Evolutionary conservation across 2,888 invertebrate species (phyloP).

Genomic region (Strigamia crassipes): DNA sequence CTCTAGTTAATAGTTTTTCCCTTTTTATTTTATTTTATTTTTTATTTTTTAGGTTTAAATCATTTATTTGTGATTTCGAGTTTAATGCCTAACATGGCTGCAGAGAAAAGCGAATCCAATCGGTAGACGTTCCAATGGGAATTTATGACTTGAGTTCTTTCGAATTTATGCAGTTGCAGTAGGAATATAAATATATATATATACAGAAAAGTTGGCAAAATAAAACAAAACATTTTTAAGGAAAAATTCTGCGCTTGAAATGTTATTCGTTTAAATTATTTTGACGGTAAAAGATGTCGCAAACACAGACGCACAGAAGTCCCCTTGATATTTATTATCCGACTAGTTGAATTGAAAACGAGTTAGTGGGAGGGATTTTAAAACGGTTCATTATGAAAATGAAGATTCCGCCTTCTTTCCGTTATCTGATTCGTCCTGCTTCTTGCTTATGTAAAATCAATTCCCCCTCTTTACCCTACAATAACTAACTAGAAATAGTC

Average conservation of each 20-base stretch:
- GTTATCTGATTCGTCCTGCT: conserved; percentile 27
- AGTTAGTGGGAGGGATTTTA: conserved; percentile 34
- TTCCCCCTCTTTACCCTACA: not conserved
- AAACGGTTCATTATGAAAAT: conserved; percentile 42
- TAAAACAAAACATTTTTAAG: not conserved
- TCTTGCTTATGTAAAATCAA: conserved; percentile 42
- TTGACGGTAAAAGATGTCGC: not conserved
- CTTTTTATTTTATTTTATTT: not conserved
- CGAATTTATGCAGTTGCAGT: not conserved
- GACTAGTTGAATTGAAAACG: conserved; percentile 18
- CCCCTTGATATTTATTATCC: not conserved
- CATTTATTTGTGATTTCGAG: not conserved
- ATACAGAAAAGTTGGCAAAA: not conserved
- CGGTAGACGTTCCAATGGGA: not conserved
- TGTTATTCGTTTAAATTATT: not conserved
- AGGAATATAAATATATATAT: too few species aligned
- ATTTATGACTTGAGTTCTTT: not conserved
- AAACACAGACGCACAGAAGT: not conserved
- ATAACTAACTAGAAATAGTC: not conserved
- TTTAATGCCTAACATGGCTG: not conserved
- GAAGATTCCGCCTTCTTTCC: conserved; percentile 30
- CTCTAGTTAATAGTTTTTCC: too few species aligned
- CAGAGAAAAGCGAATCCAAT: not conserved
- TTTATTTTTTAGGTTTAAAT: not conserved
- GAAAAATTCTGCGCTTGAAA: too few species aligned